These are phyloP conservation scores for Theretra japonica DNA, from an alignment of 2,888 invertebrate genomes.

Conservation along the genomic window DNA sequence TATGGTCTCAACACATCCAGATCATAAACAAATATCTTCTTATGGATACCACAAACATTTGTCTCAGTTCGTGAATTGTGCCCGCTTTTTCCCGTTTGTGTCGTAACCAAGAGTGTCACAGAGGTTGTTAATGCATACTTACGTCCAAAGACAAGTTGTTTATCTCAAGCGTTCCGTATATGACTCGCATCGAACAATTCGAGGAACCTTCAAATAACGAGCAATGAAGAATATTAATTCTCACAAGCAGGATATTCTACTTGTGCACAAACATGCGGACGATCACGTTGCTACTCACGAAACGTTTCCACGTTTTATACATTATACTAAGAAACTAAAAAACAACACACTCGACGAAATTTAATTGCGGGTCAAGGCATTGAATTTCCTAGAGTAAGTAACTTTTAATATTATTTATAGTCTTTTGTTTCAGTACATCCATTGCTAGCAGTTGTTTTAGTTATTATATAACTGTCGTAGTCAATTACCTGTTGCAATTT, in stretches of 20 bases:
- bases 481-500: too few relatives aligned
- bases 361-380: slow-evolving; percentile 16
- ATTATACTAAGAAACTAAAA: too few relatives aligned
- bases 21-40: too few relatives aligned
- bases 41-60: too few relatives aligned
- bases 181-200: not conserved
- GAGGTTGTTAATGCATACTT: not conserved
- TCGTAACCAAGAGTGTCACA: too few relatives aligned
- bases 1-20: too few relatives aligned
- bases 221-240: slow-evolving; percentile 21
- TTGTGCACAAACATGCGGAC: not conserved
- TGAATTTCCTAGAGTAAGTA: not conserved
- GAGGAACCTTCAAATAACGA: slow-evolving; percentile 19
- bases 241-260: slow-evolving; percentile 1
- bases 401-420: not conserved
- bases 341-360: not conserved
- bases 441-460: not conserved
- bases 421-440: not conserved
- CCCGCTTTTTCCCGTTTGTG: too few relatives aligned
- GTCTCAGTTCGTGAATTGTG: too few relatives aligned
- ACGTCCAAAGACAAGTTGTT: not conserved
- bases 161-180: not conserved
- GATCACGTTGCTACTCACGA: not conserved
- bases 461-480: not conserved
- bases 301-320: not conserved